Evolutionary conservation across 2,113 vertebrate species (phyloP).

Genomic region (Brachionichthys hirsutus): DNA sequence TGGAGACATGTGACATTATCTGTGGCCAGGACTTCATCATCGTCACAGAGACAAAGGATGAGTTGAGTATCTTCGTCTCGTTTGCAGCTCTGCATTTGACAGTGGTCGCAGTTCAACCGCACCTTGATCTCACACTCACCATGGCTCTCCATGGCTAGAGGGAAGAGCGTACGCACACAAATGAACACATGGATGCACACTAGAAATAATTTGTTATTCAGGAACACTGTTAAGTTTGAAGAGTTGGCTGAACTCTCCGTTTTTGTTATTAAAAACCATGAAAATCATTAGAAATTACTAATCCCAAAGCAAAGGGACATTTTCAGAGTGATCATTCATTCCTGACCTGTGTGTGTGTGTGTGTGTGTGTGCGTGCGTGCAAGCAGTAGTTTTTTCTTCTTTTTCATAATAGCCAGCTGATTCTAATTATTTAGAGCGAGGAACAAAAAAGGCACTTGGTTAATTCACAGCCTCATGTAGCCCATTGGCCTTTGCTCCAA

Average conservation of each 20-base stretch:
- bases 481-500: slow-evolving; percentile 48
- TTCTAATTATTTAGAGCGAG: slow-evolving; percentile 57
- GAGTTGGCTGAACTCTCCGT: neutral
- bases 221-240: neutral
- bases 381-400: neutral
- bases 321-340: too few relatives aligned
- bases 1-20: slow-evolving; percentile 86
- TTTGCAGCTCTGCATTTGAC: slow-evolving; percentile 85
- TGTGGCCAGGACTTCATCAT: slow-evolving; percentile 79
- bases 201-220: neutral
- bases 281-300: too few relatives aligned
- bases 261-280: slow-evolving; percentile 1
- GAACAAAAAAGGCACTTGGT: slow-evolving; percentile 33
- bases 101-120: slow-evolving; percentile 88
- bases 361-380: neutral
- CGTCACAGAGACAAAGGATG: slow-evolving; percentile 83
- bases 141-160: slow-evolving; percentile 85
- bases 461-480: slow-evolving; percentile 65
- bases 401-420: slow-evolving; percentile 48
- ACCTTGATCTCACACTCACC: slow-evolving; percentile 88
- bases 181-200: neutral
- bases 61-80: slow-evolving; percentile 77
- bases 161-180: slow-evolving; percentile 3
- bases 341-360: neutral
- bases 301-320: too few relatives aligned